Evolutionary conservation across 2,113 vertebrate genomes (phyloP).

Genomic region (Antigone vipio): DNA sequence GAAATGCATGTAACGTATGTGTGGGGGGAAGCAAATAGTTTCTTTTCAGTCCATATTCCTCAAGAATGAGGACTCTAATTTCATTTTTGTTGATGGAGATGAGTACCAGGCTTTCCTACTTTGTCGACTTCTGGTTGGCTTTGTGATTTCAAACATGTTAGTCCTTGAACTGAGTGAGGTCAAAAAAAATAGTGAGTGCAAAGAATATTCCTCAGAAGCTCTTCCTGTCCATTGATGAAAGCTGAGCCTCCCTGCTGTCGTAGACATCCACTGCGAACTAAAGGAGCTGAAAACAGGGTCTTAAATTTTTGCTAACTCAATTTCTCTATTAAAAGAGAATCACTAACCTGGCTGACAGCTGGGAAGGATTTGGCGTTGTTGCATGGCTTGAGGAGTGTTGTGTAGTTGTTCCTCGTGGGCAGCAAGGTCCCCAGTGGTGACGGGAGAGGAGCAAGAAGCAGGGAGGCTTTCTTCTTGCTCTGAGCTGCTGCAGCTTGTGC

Average conservation of each 20-base stretch:
- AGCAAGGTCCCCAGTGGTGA: neutral
- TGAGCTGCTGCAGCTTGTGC: neutral
- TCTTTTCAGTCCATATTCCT: neutral
- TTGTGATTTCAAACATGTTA: neutral
- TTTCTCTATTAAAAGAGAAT: neutral
- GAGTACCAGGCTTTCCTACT: neutral
- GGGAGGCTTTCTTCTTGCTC: neutral
- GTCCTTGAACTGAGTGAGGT: neutral
- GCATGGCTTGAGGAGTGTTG: neutral
- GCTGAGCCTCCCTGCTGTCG: neutral
- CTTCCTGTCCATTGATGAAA: fast-evolving
- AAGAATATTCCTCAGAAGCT: neutral
- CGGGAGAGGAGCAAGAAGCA: neutral
- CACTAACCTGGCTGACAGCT: neutral
- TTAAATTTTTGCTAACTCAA: neutral
- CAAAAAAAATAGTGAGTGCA: neutral
- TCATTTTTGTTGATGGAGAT: neutral
- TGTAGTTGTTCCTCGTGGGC: neutral
- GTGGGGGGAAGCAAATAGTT: neutral
- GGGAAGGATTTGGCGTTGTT: neutral
- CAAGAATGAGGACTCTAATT: neutral
- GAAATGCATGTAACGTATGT: neutral
- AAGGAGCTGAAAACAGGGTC: neutral
- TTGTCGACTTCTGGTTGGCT: neutral
- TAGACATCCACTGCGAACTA: neutral